Evolutionary conservation across 2,113 vertebrate species (phyloP).

Genomic region (Ctenomys sociabilis): DNA sequence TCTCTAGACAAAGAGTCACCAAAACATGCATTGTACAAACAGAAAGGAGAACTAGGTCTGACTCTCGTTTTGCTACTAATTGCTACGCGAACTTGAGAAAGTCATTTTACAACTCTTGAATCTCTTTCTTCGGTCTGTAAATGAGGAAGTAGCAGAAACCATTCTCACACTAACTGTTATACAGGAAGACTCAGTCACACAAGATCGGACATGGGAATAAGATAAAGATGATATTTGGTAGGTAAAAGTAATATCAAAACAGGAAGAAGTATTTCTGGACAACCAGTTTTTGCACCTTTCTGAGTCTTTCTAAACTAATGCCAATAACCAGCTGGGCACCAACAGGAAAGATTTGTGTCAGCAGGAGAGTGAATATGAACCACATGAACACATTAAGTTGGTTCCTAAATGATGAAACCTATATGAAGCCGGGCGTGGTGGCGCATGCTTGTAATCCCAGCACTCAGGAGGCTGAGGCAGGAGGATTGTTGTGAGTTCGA

Average conservation of each 20-base stretch:
- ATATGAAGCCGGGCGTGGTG: too few relatives aligned
- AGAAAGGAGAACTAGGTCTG: not conserved
- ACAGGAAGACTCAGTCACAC: not conserved
- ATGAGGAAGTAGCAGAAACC: not conserved
- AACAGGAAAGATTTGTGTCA: not conserved
- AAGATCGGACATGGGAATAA: not conserved
- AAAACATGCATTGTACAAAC: not conserved
- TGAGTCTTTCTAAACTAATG: not conserved
- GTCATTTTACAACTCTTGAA: not conserved
- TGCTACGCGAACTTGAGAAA: not conserved
- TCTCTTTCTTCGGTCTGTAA: constrained; percentile 16
- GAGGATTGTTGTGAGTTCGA: too few relatives aligned
- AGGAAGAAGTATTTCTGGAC: constrained; percentile 2
- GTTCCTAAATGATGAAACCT: constrained; percentile 39
- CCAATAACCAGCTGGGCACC: not conserved
- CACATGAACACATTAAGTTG: not conserved
- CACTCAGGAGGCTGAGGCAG: too few relatives aligned
- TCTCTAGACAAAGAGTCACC: not conserved
- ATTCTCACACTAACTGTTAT: not conserved
- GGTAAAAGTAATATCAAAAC: not conserved
- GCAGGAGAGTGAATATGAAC: not conserved
- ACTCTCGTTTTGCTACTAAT: not conserved
- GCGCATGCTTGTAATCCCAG: too few relatives aligned
- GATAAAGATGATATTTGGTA: not conserved
- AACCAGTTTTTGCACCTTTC: not conserved